Base-by-base conservation (phyloP, 1,140 invertebrate species). In the Antheraea pernyi region DNA sequence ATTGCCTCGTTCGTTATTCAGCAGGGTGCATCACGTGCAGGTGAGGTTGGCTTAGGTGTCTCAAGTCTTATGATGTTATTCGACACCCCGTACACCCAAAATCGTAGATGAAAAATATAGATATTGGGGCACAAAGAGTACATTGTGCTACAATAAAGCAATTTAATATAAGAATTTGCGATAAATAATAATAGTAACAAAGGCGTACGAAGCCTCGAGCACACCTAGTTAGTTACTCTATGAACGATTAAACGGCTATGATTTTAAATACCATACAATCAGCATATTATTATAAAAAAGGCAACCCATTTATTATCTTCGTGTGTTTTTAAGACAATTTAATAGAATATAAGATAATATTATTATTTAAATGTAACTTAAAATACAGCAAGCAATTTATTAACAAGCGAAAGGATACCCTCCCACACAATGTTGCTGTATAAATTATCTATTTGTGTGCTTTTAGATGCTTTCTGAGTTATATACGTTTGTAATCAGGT, bases 361-460 rank as follows among this genome's bases (percentile, higher is more conserved):
- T 53, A 53, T 53, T 53, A 30, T 30, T 53, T 13, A 13, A 42
- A 53, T 53, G 46, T 16, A 2, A 53, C 46, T 63, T 65, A 19
- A 48, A 65, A 65, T 65, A 65, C 42, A 18, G 19, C 18, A 48
- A 48, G 39, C 19, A 53, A 65, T 65, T 65, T 65, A 42, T 42
- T 18, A 39, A 48, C 37, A 48, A 53, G 66, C 62, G 61, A 58
- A 72, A 69, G 53, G 59, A 64, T 62, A 63, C 58, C 68, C 65
- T 65, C 67, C 68, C 71, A 69, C 71, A 11, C 46, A 4, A 11
- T 63, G 39, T 67, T 18, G 22, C 22, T 64, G 68, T 73, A 64
- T 69, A 73, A 67, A 73, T 73, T 67, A 69, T 37, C 64, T 69
- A 18, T 36, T 63, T 36, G 11, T 3, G 22, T n/a, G 61, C n/a